Evolutionary conservation across 2,888 invertebrate genomes (phyloP), one percentile per base, ranked within the genome.

Genomic region (Steinernema carpocapsae): DNA sequence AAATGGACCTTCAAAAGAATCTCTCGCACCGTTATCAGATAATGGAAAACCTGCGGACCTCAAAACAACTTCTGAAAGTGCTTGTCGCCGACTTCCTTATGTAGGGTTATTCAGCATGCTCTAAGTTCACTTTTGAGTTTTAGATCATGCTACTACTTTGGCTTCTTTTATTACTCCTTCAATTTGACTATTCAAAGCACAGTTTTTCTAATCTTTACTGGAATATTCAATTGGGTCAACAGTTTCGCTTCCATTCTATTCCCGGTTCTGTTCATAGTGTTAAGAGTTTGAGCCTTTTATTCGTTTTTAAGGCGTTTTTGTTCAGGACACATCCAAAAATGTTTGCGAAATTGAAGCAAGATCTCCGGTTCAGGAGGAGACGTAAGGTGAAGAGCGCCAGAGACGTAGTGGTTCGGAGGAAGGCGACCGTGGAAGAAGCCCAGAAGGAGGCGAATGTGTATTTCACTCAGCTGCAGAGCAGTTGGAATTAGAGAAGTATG

Each of bases 1-100:
- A 32, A n/a, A 37, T 17, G 32, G 64, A 64, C n/a, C 22, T 64
- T 14, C 29, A 10, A 3, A 29, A 29, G 26, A 64, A 32, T 12
- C 64, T 64, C 32, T 64, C 64, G 32, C 64, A 64, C 29, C 64
- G 64, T n/a, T 64, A 64, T 32, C 64, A 64, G n/a, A 64, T 64
- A 29, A 37, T 64, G 37, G 64, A 64, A n/a, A 64, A 64, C n/a
- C 26, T 64, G 32, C 64, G 64, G 4, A 32, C 64, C 1, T 64
- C 64, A 6, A 64, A 64, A 17, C 64, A 64, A 32, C 64, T 64
- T 17, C 64, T 64, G 17, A 64, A 64, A 17, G 64, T 37, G 1
- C 26, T 64, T 12, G 19, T 64, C 32, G 64, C 64, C 4, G 64
- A 64, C 14, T 64, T 64, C 32, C 2, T 64, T 29, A 64, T 64